Percentiles rank a stretch among this genome's conserved stretches.
phyloP scores from a whole-genome alignment of 2,797 vertebrate genomes.

The Philypnodon macrostomus region DNA sequence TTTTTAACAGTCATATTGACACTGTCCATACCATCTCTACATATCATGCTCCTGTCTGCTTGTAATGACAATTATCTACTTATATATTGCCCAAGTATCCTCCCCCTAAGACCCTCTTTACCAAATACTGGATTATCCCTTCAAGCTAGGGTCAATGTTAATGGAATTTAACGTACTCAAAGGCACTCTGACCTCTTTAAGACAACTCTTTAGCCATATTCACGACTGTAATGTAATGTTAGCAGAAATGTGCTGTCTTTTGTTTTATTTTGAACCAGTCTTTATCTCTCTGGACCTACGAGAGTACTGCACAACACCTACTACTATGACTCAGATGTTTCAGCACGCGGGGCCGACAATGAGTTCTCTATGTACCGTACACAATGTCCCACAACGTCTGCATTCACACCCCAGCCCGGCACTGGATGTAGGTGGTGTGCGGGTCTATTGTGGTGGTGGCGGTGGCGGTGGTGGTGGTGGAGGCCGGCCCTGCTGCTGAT shows the following conservation, averaged over 20 bases:
- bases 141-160: neutral
- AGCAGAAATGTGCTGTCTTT: conserved; percentile 32
- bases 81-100: conserved; percentile 1
- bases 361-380: conserved; percentile 43
- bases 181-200: neutral
- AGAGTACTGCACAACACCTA: conserved; percentile 57
- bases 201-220: too few species aligned
- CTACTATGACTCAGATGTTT: conserved; percentile 61
- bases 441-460: conserved; percentile 40
- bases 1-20: too few species aligned
- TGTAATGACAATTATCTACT: conserved; percentile 11
- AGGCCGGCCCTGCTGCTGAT: conserved; percentile 24
- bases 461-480: conserved; percentile 20
- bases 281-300: conserved; percentile 43
- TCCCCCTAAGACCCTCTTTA: neutral
- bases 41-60: conserved; percentile 2
- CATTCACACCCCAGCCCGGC: conserved; percentile 30
- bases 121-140: conserved; percentile 1
- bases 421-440: conserved; percentile 47
- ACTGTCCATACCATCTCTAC: conserved; percentile 4
- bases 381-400: conserved; percentile 41
- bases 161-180: neutral
- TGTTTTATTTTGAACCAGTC: conserved; percentile 41
- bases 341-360: conserved; percentile 43
- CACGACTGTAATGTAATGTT: too few species aligned